These are phyloP conservation scores for Myotis findleyi DNA, from an alignment of 2,797 vertebrate genomes.

Conservation along the genomic window DNA sequence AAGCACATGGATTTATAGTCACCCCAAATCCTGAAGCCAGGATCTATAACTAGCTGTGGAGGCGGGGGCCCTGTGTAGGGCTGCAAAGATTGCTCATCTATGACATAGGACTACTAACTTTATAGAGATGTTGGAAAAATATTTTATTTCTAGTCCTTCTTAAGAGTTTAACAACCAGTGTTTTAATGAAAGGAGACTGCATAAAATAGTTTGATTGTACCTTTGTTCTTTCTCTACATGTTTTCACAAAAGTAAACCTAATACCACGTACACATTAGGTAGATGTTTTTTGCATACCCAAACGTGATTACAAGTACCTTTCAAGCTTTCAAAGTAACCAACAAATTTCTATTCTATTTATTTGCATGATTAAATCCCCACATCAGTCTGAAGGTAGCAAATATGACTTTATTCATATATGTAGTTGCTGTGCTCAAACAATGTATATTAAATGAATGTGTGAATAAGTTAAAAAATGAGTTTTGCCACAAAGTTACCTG, in stretches of 20 bases:
- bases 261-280: not conserved
- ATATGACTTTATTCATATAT: not conserved
- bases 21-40: not conserved
- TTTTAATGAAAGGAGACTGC: not conserved
- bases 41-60: not conserved
- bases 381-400: not conserved
- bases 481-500: not conserved
- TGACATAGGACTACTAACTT: not conserved
- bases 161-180: not conserved
- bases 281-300: not conserved
- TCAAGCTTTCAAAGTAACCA: not conserved
- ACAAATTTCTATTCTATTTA: not conserved
- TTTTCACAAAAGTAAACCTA: conserved; percentile 18
- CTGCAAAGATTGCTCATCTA: not conserved
- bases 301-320: not conserved
- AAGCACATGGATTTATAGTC: not conserved
- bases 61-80: not conserved
- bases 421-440: not conserved
- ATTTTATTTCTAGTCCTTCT: conserved; percentile 34
- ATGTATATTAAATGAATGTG: not conserved
- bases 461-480: not conserved
- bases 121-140: not conserved
- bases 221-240: not conserved
- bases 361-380: not conserved
- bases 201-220: not conserved